Percentiles rank a stretch among this genome's conserved stretches.
Conservation (phyloP, 2,113 vertebrate species). For the Opisthocomus hoazin region DNA sequence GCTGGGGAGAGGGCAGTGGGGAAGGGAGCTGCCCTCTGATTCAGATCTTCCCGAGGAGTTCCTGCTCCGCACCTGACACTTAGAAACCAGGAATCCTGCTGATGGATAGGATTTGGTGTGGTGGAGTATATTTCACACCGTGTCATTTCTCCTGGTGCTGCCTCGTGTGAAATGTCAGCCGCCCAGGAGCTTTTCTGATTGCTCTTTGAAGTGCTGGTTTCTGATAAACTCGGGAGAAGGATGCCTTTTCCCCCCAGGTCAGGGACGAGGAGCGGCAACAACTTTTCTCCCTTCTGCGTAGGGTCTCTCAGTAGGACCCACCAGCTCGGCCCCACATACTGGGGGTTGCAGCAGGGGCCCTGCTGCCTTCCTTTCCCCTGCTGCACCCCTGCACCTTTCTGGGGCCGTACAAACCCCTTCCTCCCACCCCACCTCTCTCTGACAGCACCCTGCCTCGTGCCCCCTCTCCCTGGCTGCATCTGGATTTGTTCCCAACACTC, state of each 20-base stretch:
- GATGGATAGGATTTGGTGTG: constrained; percentile 50
- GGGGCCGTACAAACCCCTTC: not conserved
- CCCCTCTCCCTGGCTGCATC: not conserved
- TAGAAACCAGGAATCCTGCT: constrained; percentile 47
- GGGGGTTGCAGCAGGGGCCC: not conserved
- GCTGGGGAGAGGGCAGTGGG: not conserved
- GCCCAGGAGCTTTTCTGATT: constrained; percentile 17
- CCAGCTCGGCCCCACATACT: not conserved
- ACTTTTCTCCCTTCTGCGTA: not conserved
- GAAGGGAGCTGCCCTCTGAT: not conserved
- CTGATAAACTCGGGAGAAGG: constrained; percentile 24
- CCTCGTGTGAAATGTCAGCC: constrained; percentile 47
- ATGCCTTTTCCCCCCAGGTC: not conserved
- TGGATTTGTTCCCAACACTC: constrained; percentile 3
- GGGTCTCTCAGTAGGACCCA: not conserved
- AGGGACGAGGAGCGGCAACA: not conserved
- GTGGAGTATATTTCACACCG: constrained; percentile 50
- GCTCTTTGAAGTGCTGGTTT: constrained; percentile 44
- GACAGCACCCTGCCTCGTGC: not conserved
- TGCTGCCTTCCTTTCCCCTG: not conserved
- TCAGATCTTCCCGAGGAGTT: not conserved
- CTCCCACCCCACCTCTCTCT: not conserved
- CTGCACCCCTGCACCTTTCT: not conserved
- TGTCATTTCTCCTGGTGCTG: constrained; percentile 58
- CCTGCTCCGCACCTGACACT: not conserved